phyloP scores from a whole-genome alignment of 2,113 vertebrate genomes.

The Phalacrocorax carbo region DNA sequence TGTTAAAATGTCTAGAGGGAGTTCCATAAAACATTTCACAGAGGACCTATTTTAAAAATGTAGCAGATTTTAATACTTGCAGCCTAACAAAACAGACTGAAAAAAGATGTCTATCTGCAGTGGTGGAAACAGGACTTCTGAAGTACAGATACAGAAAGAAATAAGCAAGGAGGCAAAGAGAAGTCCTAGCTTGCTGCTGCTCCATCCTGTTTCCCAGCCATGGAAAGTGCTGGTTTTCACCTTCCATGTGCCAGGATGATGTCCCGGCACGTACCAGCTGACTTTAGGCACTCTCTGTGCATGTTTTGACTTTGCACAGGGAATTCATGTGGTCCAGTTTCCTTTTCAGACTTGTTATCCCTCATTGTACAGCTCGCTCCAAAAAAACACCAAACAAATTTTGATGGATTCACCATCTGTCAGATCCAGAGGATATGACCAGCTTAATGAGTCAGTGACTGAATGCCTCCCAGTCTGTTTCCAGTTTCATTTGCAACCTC shows the following conservation, averaged over 20 bases:
- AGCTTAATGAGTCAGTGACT: not conserved
- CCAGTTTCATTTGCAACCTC: not conserved
- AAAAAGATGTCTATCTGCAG: not conserved
- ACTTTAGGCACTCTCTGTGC: not conserved
- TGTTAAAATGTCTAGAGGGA: not conserved
- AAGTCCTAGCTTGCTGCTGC: not conserved
- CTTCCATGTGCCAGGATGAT: not conserved
- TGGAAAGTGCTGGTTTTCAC: not conserved
- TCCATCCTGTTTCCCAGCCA: not conserved
- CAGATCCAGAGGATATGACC: not conserved
- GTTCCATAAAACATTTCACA: not conserved
- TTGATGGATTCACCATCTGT: not conserved
- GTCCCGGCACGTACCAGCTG: not conserved
- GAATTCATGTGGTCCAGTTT: not conserved
- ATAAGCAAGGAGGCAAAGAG: not conserved
- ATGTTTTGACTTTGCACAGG: not conserved
- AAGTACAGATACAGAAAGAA: not conserved
- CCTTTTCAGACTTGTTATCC: not conserved
- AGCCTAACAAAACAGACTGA: not conserved
- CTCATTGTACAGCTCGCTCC: not conserved
- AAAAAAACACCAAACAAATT: not conserved
- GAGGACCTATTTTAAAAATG: not conserved
- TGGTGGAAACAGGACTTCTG: not conserved
- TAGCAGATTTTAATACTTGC: not conserved
- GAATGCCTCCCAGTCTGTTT: not conserved